Evolutionary conservation across 2,888 invertebrate genomes (phyloP), one percentile per base, ranked within the genome.

Genomic region (Eristalis arbustorum): DNA sequence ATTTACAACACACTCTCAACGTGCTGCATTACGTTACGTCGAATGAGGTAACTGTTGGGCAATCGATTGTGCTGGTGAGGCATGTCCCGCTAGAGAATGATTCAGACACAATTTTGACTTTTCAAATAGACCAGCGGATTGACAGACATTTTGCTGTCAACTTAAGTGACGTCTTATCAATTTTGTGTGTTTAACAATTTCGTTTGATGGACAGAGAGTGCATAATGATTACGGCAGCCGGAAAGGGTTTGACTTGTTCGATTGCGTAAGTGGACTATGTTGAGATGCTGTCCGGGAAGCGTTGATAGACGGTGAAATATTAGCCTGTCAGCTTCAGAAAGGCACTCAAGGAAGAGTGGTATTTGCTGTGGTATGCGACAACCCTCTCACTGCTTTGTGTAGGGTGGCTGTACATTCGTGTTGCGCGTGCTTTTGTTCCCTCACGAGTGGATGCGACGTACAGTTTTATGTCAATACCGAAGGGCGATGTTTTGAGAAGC

Each of bases 91-190:
- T n/a, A 4, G 14, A 18, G 42, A 42, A n/a, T 18, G 42, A 42
- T 42, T 42, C 42, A 42, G 42, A 42, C 42, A 42, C 42, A 42
- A n/a, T 42, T 42, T 42, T 42, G 42, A 42, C 42, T 42, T 42
- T 42, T 42, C n/a, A 3, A 42, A 42, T 42, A n/a, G 42, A n/a
- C 42, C 14, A 14, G 42, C 6, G n/a, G 37, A 37, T 37, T 42
- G 42, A 42, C n/a, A 18, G 42, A 42, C 42, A 42, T 4, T 42
- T 42, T n/a, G 42, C 42, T n/a, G n/a, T 42, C 42, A 42, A 42
- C 42, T 66, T 66, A 59, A 66, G 37, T 74, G 64, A 66, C 37
- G 59, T 37, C 63, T 28, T 37, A 66, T 59, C 42, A 14, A 4
- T n/a, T 42, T 42, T 42, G 13, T 42, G 1, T n/a, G 10, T n/a